These are phyloP conservation scores for Julus scandinavius DNA, from an alignment of 2,888 invertebrate genomes.

Conservation along the genomic window DNA sequence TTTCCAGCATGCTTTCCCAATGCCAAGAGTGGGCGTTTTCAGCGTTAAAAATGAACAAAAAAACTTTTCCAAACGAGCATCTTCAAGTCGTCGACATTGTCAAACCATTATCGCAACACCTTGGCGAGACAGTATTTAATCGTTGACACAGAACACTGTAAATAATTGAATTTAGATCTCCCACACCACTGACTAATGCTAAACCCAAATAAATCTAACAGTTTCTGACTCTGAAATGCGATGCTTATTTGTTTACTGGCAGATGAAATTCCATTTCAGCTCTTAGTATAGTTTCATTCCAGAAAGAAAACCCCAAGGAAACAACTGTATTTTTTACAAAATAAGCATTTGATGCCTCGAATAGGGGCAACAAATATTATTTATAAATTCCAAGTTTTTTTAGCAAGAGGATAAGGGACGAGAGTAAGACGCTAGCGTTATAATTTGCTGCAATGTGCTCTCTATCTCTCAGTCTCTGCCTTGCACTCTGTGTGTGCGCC, in stretches of 20 bases:
- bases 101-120: background rate
- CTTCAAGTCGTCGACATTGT: background rate
- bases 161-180: background rate
- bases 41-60: background rate
- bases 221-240: background rate
- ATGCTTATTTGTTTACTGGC: conserved; percentile 13
- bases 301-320: background rate
- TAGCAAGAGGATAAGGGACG: background rate
- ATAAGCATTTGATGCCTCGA: background rate
- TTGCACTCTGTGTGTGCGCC: background rate
- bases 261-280: background rate
- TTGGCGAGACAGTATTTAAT: no score
- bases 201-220: background rate
- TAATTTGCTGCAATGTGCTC: background rate
- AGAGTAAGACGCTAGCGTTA: background rate
- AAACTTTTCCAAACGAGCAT: background rate
- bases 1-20: background rate
- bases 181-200: background rate
- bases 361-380: background rate
- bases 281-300: background rate
- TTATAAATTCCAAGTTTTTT: background rate
- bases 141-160: background rate
- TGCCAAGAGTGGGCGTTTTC: background rate
- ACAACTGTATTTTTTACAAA: background rate
- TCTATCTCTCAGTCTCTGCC: background rate